phyloP scores from a whole-genome alignment of 2,797 vertebrate species.

The Smutsia temminckii region DNA sequence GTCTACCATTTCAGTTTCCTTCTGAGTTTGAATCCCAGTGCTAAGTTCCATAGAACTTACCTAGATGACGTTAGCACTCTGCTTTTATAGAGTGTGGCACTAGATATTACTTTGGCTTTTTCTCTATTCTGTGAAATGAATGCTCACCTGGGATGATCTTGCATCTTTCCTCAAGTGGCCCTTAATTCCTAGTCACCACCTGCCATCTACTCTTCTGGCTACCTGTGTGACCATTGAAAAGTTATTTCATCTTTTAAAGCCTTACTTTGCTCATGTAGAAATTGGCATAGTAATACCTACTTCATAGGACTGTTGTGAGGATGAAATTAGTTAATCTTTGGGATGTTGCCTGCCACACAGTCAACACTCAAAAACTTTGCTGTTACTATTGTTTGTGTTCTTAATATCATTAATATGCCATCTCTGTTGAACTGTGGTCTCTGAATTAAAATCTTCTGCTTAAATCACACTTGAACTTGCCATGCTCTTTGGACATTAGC shows the following conservation, averaged over 20 bases:
- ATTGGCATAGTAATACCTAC: neutral
- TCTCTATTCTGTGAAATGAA: neutral
- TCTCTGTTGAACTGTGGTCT: neutral
- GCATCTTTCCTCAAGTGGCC: neutral
- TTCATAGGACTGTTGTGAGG: neutral
- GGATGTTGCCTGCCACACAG: neutral
- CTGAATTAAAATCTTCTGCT: neutral
- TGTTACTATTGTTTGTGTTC: neutral
- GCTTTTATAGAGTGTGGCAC: neutral
- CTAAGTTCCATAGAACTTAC: neutral
- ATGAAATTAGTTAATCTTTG: conserved; percentile 3
- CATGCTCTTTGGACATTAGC: neutral
- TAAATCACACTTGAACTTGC: neutral
- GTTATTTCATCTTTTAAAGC: neutral
- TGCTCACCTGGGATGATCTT: neutral
- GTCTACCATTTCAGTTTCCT: neutral
- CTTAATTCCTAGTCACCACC: neutral
- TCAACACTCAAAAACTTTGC: neutral
- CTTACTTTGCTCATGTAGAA: neutral
- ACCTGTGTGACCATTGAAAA: neutral
- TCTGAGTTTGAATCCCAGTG: neutral
- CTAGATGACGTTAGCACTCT: neutral
- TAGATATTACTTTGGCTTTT: neutral
- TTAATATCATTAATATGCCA: neutral
- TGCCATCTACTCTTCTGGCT: neutral